These are phyloP conservation scores for Vollenhovia emeryi DNA, from an alignment of 1,140 invertebrate genomes.

Conservation along the genomic window DNA sequence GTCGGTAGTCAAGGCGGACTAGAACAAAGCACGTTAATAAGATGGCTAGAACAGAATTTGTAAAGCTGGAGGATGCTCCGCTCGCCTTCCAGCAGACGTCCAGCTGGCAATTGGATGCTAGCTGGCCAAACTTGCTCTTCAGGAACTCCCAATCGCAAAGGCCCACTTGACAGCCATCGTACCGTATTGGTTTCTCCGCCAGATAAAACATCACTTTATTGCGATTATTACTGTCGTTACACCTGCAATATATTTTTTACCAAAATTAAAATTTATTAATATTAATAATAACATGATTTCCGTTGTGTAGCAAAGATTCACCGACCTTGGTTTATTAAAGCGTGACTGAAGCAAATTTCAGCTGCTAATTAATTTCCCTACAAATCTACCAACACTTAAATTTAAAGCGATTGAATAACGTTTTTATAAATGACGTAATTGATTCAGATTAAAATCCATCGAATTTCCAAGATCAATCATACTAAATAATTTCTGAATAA, in stretches of 20 bases:
- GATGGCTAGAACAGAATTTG: slow-evolving; percentile 15
- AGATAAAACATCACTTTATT: slow-evolving; percentile 85
- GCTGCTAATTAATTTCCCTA: background rate
- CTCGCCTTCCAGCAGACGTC: slow-evolving; percentile 73
- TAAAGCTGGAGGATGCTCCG: background rate
- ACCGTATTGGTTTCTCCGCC: slow-evolving; percentile 80
- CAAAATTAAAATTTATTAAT: slow-evolving; percentile 50
- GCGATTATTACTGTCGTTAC: slow-evolving; percentile 73
- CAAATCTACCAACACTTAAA: too few relatives aligned
- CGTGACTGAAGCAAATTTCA: background rate
- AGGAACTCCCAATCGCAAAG: slow-evolving; percentile 85
- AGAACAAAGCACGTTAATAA: slow-evolving; percentile 48
- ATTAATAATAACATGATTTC: too few relatives aligned
- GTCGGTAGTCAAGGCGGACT: slow-evolving; percentile 42
- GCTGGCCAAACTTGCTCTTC: slow-evolving; percentile 78
- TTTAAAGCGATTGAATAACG: background rate
- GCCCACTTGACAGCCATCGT: slow-evolving; percentile 84
- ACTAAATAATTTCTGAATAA: background rate
- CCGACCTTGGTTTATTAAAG: background rate
- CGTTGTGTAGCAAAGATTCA: too few relatives aligned
- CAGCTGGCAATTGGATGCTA: slow-evolving; percentile 70
- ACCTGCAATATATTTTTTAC: slow-evolving; percentile 74
- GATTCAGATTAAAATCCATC: background rate
- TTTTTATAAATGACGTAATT: background rate
- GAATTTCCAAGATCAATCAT: background rate